Base-by-base conservation (phyloP, 64 coral and sea anemone genomes). In the Montipora cactus region DNA sequence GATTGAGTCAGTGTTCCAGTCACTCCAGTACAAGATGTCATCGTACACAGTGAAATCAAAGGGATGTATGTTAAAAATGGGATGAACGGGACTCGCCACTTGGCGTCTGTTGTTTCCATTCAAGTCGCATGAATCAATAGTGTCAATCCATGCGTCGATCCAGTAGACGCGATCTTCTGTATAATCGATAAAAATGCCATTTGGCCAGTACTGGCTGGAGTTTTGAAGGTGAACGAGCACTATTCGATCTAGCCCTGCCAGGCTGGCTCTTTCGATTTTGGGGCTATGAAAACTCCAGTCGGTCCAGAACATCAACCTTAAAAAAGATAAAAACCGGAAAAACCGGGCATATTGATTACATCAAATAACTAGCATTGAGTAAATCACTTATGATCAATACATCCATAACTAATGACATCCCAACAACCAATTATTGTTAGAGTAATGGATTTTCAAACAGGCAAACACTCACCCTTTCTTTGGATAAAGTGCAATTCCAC, bases 401-500 rank as follows among this genome's bases (percentile, higher is more conserved):
- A 71, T 71, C 67, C 19, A 71, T 71, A 2, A 8, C 1, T 5
- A n/a, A n/a, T 5, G 18, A 2, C 67, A 71, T 71, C 19, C 2
- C 12, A 3, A 11, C 12, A 15, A 64, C 7, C 8, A 64, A 13
- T 11, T 3, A 64, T 11, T 3, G 52, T 64, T 64, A 64, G 25
- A 64, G 59, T 64, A 15, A 64, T 64, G 59, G 8, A 64, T 10
- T 64, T 64, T 64, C 59, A 64, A 3, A 15, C 59, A 13, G 13
- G 59, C 13, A 64, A 15, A 3, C 76, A 77, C 74, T 89, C 62
- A 96, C 95, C 95, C 91, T 16, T 88, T 71, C 15, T 57, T 46
- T 73, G 95, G 95, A 11, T 96, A 88, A 28, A 96, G 47, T 15
- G 81, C 95, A 73, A 96, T 86, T 86, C 87, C 95, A 47, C 87